phyloP scores from a whole-genome alignment of 2,113 vertebrate species.

The Clarias gariepinus region DNA sequence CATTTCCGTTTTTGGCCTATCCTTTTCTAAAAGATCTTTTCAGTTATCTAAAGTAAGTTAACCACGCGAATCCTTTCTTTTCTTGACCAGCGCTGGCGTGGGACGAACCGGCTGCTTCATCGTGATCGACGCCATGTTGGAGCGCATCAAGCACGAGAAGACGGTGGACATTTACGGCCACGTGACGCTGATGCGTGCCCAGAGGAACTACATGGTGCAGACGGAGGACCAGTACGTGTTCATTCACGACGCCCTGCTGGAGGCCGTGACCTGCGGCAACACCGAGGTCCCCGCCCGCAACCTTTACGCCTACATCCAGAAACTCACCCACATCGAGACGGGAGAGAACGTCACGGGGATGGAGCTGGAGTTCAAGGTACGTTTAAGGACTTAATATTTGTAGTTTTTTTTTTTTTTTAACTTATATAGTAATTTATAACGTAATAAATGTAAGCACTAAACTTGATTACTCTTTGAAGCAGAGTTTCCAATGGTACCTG shows the following conservation, averaged over 20 bases:
- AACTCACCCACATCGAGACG: conserved; percentile 95
- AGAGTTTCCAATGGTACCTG: no score
- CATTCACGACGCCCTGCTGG: conserved; percentile 96
- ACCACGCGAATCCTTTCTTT: background rate
- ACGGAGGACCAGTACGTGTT: conserved; percentile 99
- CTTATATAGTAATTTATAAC: rapidly evolving
- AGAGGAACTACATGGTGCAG: conserved; percentile 99
- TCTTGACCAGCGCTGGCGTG: conserved; percentile 85
- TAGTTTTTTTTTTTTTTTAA: background rate
- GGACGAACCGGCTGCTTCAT: conserved; percentile 99
- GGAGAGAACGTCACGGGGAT: conserved; percentile 98
- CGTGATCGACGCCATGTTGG: conserved; percentile 98
- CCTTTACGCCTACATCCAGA: conserved; percentile 98
- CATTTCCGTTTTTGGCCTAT: background rate
- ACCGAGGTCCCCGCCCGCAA: conserved; percentile 99
- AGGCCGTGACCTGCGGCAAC: conserved; percentile 98
- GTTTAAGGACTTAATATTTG: background rate
- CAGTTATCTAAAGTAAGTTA: background rate
- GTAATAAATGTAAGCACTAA: background rate
- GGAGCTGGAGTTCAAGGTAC: conserved; percentile 99
- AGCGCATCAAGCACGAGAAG: conserved; percentile 99
- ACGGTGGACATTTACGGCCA: conserved; percentile 99
- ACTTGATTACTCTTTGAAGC: background rate
- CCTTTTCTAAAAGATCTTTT: background rate
- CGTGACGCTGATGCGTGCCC: conserved; percentile 97